Conservation (phyloP, 2,797 vertebrate genomes). For the Simalia tracyae region DNA sequence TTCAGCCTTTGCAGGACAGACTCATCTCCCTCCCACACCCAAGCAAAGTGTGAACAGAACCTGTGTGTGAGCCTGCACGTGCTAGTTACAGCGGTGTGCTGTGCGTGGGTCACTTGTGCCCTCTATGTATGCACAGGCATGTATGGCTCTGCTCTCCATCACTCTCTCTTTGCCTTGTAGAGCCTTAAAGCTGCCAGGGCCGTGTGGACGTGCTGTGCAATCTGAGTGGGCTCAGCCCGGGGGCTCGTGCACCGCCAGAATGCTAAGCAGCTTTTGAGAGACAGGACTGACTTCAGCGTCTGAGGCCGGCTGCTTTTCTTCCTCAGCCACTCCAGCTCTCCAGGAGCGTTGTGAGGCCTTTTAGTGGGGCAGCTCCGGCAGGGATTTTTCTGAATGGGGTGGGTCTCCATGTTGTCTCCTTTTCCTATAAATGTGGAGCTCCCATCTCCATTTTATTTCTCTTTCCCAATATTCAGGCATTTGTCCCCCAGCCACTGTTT, state of each 20-base stretch:
- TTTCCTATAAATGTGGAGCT: neutral
- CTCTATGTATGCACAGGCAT: slow-evolving; percentile 1
- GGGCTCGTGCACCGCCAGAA: neutral
- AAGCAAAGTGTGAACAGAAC: neutral
- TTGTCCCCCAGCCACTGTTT: neutral
- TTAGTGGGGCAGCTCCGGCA: neutral
- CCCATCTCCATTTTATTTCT: neutral
- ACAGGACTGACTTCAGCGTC: slow-evolving; percentile 8
- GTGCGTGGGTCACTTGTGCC: neutral
- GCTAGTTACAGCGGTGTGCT: neutral
- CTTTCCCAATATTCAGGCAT: neutral
- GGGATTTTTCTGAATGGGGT: too few relatives aligned
- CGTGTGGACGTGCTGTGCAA: slow-evolving; percentile 20
- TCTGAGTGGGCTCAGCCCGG: neutral
- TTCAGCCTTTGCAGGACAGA: neutral
- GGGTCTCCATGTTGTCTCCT: neutral
- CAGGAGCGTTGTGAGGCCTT: neutral
- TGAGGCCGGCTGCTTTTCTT: neutral
- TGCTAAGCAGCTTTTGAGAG: slow-evolving; percentile 28
- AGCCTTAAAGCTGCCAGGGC: slow-evolving; percentile 32
- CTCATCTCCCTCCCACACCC: neutral
- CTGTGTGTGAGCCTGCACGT: neutral
- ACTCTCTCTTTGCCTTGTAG: slow-evolving; percentile 13
- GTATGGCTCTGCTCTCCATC: slow-evolving; percentile 6
- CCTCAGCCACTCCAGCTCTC: neutral